Conservation (phyloP, 2,888 invertebrate genomes). For the Tetrapedia diversipes region DNA sequence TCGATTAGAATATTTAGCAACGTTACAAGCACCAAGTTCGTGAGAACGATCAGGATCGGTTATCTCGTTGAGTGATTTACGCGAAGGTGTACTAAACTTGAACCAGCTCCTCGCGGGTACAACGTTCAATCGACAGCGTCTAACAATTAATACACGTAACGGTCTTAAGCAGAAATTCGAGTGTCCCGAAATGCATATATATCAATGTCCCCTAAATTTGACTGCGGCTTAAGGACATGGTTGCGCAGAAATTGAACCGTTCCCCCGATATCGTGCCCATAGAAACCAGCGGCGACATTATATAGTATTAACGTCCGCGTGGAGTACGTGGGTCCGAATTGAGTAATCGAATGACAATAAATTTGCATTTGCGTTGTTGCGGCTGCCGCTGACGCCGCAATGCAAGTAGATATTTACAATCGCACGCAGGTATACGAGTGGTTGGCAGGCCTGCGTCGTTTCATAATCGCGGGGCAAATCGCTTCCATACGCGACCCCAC, state of each 20-base stretch:
- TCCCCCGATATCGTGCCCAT: constrained; percentile 49
- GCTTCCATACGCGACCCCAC: constrained; percentile 74
- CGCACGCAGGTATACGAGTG: constrained; percentile 69
- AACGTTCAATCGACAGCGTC: not conserved
- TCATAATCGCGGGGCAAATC: constrained; percentile 79
- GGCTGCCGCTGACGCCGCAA: constrained; percentile 77
- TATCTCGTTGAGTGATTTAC: no score
- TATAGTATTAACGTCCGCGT: constrained; percentile 77
- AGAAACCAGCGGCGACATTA: constrained; percentile 73
- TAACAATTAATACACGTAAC: not conserved
- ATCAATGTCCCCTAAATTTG: constrained; percentile 59
- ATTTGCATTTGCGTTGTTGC: constrained; percentile 81
- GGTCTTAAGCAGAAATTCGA: not conserved
- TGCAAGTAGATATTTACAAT: constrained; percentile 75
- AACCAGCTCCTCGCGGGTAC: not conserved
- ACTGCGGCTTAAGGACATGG: constrained; percentile 50
- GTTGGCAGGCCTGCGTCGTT: constrained; percentile 71
- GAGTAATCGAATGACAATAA: constrained; percentile 82
- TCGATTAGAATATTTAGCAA: no score
- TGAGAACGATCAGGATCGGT: no score
- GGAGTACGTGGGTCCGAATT: constrained; percentile 75
- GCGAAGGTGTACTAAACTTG: not conserved
- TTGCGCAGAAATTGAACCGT: constrained; percentile 41
- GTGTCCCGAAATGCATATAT: constrained; percentile 40
- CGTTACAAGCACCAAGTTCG: no score